These are phyloP conservation scores for Orussus abietinus DNA, from an alignment of 1,140 invertebrate genomes.

Conservation along the genomic window DNA sequence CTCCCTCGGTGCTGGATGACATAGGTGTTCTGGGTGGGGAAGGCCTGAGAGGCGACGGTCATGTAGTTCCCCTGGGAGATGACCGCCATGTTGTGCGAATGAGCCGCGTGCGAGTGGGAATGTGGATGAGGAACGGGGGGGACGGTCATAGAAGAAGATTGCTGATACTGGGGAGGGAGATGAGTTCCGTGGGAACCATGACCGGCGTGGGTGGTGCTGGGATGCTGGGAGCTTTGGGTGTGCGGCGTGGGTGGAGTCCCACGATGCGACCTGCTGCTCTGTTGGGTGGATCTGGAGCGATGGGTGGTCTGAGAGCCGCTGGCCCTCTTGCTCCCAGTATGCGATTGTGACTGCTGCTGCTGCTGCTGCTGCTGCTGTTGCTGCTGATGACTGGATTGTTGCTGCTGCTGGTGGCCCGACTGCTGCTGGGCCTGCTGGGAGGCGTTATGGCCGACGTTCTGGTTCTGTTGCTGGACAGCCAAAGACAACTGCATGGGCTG, in stretches of 20 bases:
- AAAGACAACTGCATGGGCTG: conserved; percentile 41
- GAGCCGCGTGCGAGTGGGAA: conserved; percentile 49
- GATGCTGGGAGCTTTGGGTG: conserved; percentile 33
- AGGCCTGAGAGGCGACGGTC: conserved; percentile 56
- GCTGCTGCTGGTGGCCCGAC: conserved; percentile 40
- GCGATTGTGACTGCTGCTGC: conserved; percentile 38
- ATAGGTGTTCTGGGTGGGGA: conserved; percentile 54
- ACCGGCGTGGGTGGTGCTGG: conserved; percentile 16
- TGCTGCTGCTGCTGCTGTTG: conserved; percentile 46
- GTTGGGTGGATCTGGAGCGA: conserved; percentile 40
- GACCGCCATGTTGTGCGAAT: conserved; percentile 56
- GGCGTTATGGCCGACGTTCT: conserved; percentile 42
- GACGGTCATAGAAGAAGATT: conserved; percentile 43
- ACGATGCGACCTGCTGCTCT: conserved; percentile 40
- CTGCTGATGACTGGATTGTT: conserved; percentile 40
- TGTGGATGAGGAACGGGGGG: conserved; percentile 45
- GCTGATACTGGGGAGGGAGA: conserved; percentile 49
- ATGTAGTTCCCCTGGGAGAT: conserved; percentile 60
- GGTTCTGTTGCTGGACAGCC: conserved; percentile 37
- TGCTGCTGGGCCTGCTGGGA: conserved; percentile 41
- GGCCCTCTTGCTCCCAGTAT: conserved; percentile 41
- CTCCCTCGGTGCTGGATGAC: conserved; percentile 57
- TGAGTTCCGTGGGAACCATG: conserved; percentile 27
- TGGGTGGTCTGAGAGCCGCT: conserved; percentile 46
- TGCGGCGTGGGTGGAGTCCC: conserved; percentile 41